These are phyloP conservation scores for Drosophila atripex DNA, from an alignment of 2,888 invertebrate genomes.

Conservation along the genomic window DNA sequence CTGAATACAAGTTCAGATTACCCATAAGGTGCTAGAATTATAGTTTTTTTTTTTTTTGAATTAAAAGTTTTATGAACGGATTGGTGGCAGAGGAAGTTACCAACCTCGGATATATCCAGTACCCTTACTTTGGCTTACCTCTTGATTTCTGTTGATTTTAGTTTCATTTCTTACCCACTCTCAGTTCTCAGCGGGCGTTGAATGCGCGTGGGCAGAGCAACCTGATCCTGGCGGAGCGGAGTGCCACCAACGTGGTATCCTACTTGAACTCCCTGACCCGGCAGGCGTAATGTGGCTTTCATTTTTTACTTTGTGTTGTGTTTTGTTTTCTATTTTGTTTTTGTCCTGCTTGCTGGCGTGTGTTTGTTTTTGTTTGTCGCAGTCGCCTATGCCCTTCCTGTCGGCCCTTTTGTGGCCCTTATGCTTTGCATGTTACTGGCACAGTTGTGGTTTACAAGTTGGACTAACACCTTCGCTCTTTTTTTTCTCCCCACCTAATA, in stretches of 20 bases:
- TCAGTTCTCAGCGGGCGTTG: conserved; percentile 51
- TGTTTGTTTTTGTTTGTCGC: conserved; percentile 18
- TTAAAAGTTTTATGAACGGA: not conserved
- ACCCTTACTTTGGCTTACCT: not conserved
- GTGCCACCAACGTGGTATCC: conserved; percentile 49
- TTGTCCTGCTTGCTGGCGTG: conserved; percentile 17
- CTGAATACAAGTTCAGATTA: conserved; percentile 3
- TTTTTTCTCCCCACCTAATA: conserved; percentile 4
- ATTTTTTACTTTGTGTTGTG: conserved; percentile 36
- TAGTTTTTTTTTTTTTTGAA: not conserved
- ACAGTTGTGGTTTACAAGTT: not conserved
- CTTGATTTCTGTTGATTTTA: conserved; percentile 30
- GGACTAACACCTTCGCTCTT: not conserved
- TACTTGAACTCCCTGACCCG: conserved; percentile 60
- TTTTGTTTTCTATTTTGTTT: conserved; percentile 34
- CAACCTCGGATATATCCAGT: conserved; percentile 6
- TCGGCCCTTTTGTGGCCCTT: not conserved
- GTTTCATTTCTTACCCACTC: conserved; percentile 43
- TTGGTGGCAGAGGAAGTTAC: conserved; percentile 12
- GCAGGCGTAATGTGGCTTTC: conserved; percentile 75
- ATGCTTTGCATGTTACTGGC: not conserved
- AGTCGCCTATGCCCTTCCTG: conserved; percentile 35
- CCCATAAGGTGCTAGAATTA: not conserved
- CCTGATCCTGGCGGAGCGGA: conserved; percentile 54
- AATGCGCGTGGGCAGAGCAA: conserved; percentile 58